Evolutionary conservation across 2,888 invertebrate genomes (phyloP).

Genomic region (Drosophila quasianomalipes): DNA sequence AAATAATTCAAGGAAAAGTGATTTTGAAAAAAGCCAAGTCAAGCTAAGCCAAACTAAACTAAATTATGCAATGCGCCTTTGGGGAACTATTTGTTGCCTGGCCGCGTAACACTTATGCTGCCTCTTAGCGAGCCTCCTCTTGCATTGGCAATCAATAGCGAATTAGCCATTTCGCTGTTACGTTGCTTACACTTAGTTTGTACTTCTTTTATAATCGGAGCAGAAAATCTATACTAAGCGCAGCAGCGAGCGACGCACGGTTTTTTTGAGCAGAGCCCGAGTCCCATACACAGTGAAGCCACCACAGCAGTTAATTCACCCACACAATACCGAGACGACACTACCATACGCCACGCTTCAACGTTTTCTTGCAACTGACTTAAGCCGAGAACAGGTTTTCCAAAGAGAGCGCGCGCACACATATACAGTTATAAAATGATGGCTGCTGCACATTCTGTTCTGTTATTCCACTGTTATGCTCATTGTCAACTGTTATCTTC

Average conservation of each 20-base stretch:
- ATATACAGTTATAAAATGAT: constrained; percentile 86
- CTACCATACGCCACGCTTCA: constrained; percentile 59
- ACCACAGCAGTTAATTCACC: constrained; percentile 48
- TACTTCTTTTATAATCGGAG: constrained; percentile 35
- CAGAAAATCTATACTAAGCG: constrained; percentile 60
- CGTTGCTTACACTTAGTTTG: constrained; percentile 33
- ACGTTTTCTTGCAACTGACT: constrained; percentile 49
- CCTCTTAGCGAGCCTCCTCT: constrained; percentile 6
- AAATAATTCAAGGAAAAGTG: constrained; percentile 31
- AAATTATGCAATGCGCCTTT: constrained; percentile 56
- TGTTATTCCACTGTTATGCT: constrained; percentile 25
- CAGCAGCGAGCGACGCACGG: constrained; percentile 34
- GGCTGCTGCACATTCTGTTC: constrained; percentile 9
- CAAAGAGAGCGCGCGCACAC: constrained; percentile 40
- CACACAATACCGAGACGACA: constrained; percentile 34
- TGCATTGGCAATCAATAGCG: constrained; percentile 40
- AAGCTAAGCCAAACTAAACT: constrained; percentile 12
- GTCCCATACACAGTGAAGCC: constrained; percentile 47
- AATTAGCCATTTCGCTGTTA: constrained; percentile 20
- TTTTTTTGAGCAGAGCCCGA: constrained; percentile 31
- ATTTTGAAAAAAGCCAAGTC: constrained; percentile 20
- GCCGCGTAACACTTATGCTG: constrained; percentile 36
- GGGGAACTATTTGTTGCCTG: constrained; percentile 31
- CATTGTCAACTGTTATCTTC: constrained; percentile 22
- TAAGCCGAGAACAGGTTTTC: constrained; percentile 58